phyloP scores from a whole-genome alignment of 2,797 vertebrate species.

The Helarctos malayanus region DNA sequence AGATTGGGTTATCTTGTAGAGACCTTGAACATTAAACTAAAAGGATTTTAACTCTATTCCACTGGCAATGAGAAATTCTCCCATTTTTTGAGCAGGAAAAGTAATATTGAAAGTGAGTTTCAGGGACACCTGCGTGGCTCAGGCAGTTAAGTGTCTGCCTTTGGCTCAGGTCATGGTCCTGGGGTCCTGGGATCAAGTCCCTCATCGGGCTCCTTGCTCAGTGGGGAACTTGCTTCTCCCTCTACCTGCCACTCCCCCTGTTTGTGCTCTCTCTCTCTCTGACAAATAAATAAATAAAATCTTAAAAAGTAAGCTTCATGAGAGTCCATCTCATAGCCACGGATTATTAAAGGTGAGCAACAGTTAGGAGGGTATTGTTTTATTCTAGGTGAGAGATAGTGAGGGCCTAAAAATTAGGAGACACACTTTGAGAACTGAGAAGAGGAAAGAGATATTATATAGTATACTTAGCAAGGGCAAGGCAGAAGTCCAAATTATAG shows the following conservation, averaged over 20 bases:
- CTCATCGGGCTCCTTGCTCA: too few species aligned
- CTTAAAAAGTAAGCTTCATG: background rate
- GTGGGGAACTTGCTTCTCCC: too few species aligned
- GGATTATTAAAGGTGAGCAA: background rate
- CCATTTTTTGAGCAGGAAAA: conserved; percentile 39
- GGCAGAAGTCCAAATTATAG: background rate
- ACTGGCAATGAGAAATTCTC: background rate
- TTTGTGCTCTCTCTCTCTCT: too few species aligned
- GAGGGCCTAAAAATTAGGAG: background rate
- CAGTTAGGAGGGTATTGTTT: background rate
- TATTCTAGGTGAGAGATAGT: background rate
- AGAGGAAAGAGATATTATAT: background rate
- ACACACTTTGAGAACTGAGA: background rate
- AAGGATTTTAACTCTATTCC: background rate
- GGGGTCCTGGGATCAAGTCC: too few species aligned
- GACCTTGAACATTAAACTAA: background rate
- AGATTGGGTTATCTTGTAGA: background rate
- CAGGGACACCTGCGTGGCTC: background rate
- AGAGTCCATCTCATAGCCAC: background rate
- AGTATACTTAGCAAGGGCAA: background rate
- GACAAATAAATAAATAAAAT: too few species aligned
- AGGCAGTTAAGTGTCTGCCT: too few species aligned
- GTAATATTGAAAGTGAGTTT: background rate
- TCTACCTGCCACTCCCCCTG: too few species aligned
- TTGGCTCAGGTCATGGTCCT: too few species aligned